These are phyloP conservation scores for Aspidiotus rigidus DNA, from an alignment of 2,888 invertebrate species.

Conservation along the genomic window DNA sequence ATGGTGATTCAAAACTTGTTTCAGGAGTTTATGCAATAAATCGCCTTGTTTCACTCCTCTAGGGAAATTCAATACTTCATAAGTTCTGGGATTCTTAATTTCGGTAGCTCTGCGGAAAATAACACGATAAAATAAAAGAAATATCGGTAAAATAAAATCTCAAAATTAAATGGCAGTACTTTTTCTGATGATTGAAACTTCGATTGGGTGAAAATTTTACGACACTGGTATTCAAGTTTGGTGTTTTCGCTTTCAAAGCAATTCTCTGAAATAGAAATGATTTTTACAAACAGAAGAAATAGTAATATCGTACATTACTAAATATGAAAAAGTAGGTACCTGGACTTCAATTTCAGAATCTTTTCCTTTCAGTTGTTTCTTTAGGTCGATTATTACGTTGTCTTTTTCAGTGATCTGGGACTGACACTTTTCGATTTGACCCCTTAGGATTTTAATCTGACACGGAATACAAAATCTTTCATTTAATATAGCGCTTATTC, in stretches of 20 bases:
- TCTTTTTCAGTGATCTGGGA: constrained; percentile 11
- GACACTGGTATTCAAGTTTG: not conserved
- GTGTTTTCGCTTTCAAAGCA: not conserved
- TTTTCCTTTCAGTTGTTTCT: constrained; percentile 18
- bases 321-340: not conserved
- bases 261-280: no score
- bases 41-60: constrained; percentile 11
- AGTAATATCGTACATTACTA: not conserved
- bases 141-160: not conserved
- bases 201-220: not conserved
- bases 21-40: constrained; percentile 9
- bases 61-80: constrained; percentile 19
- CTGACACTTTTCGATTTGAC: constrained; percentile 5
- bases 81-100: no score
- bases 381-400: constrained; percentile 5
- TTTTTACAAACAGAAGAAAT: no score
- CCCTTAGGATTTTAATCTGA: constrained; percentile 18
- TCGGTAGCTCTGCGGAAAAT: not conserved
- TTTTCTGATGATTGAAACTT: no score
- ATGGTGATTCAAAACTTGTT: not conserved
- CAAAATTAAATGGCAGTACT: not conserved
- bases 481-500: no score
- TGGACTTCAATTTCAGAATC: constrained; percentile 21
- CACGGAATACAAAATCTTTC: no score
- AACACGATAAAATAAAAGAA: not conserved